Conservation (phyloP, 2,888 invertebrate genomes). For the Sussaba pulchella region DNA sequence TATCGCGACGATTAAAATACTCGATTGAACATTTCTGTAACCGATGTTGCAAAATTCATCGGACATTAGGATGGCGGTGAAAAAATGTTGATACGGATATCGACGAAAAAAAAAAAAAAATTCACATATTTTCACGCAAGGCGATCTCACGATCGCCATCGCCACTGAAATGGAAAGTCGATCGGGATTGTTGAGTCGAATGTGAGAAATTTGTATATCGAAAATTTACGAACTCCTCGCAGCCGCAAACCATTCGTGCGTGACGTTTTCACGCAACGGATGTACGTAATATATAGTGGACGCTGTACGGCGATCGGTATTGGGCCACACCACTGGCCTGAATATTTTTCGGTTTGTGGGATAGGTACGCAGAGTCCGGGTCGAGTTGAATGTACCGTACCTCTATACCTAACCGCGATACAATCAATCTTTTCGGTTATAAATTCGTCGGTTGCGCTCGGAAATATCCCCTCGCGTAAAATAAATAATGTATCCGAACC, state of each 20-base stretch:
- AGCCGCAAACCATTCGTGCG: conserved; percentile 14
- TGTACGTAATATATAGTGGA: background rate
- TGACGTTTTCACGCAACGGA: conserved; percentile 28
- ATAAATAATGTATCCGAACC: conserved; percentile 65
- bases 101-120: too few species aligned
- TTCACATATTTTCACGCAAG: too few species aligned
- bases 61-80: too few species aligned
- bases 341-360: conserved; percentile 32
- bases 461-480: conserved; percentile 59
- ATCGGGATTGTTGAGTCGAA: too few species aligned
- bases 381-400: conserved; percentile 52
- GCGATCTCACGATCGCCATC: too few species aligned
- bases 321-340: background rate
- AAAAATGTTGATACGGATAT: too few species aligned
- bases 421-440: conserved; percentile 71
- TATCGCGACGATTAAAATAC: too few species aligned
- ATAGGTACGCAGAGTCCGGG: conserved; percentile 25
- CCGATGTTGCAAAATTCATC: too few species aligned
- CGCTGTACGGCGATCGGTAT: conserved; percentile 1
- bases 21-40: too few species aligned
- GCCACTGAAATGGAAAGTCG: too few species aligned
- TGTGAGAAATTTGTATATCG: conserved; percentile 13
- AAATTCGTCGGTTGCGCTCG: conserved; percentile 66
- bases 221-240: conserved; percentile 34
- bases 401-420: conserved; percentile 41